These are phyloP conservation scores for Paedocypris sp. DNA, from an alignment of 2,113 vertebrate genomes.

Conservation along the genomic window DNA sequence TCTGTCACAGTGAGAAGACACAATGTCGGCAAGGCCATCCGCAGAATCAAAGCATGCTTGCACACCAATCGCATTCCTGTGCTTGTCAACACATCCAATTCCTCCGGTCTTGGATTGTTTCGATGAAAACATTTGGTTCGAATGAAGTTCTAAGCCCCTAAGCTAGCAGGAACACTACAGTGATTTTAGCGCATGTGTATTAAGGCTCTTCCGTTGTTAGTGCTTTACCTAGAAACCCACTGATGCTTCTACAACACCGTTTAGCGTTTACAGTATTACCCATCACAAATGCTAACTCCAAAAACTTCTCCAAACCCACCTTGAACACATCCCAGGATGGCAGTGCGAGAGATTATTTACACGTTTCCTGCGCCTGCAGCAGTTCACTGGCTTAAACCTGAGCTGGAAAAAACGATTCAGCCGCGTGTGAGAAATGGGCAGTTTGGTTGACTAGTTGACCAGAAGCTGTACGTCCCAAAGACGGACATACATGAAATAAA, in stretches of 20 bases:
- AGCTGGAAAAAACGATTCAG: conserved; percentile 25
- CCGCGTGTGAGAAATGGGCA: conserved; percentile 11
- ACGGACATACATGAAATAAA: background rate
- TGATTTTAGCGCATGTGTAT: conserved; percentile 12
- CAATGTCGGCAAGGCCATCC: no score
- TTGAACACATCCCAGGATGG: conserved; percentile 3
- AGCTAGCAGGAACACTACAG: background rate
- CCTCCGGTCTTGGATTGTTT: background rate
- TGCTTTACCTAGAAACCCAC: background rate
- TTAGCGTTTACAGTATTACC: background rate
- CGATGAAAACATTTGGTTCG: background rate
- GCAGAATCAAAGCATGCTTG: no score
- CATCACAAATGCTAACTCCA: no score
- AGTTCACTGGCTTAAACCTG: conserved; percentile 34
- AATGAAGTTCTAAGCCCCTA: background rate
- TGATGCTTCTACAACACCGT: background rate
- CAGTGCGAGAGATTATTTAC: conserved; percentile 29
- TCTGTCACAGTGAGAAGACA: no score
- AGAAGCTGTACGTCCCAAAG: background rate
- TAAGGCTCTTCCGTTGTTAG: background rate
- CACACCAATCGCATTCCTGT: no score
- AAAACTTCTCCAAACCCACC: background rate
- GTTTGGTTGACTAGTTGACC: conserved; percentile 7
- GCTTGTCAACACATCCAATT: background rate
- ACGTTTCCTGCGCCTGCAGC: conserved; percentile 21